Evolutionary conservation across 2,113 vertebrate species (phyloP), one percentile per base, ranked within the genome.

Genomic region (Martes martes): DNA sequence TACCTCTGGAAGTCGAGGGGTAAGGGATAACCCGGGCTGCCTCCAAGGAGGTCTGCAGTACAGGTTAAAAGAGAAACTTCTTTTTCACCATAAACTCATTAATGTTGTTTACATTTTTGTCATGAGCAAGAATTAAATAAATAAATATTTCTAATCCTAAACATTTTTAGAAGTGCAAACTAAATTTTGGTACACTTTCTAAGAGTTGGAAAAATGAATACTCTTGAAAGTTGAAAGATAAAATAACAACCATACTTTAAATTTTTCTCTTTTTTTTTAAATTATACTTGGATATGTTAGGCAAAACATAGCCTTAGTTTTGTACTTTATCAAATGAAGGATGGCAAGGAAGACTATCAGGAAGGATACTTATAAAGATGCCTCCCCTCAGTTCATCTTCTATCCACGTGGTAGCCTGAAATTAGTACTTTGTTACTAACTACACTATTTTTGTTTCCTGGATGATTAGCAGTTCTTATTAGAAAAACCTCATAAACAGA

Each of bases 121-220:
- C 15, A 67, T 83, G 7, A 96, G 23, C 18, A 90, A 63, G 6
- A 94, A 65, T 84, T 82, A 57, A 19, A 67, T 52, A 87, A 89
- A 50, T 45, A 45, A 78, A 33, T 91, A 84, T 52, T 84, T 95
- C 50, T 71, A 89, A 71, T 90, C 24, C n/a, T 90, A 42, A 86
- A 78, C 55, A 47, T 23, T 6, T 36, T 47, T 67, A 28, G 86
- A 81, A 81, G 18, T 55, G 4, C 6, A 65, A 83, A 79, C 82
- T 90, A 90, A 92, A 93, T 93, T 79, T 73, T 88, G 59, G 69
- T 91, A 57, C 9, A 81, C 26, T 63, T 97, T 91, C 28, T 94
- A 18, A 45, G 42, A 73, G 47, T 23, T 89, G 23, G 28, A 61
- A 92, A 42, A 92, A 55, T 45, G 28, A 86, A 28, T 14, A 74